These are phyloP conservation scores for Gadus chalcogrammus DNA, from an alignment of 2,113 vertebrate species.

Conservation along the genomic window DNA sequence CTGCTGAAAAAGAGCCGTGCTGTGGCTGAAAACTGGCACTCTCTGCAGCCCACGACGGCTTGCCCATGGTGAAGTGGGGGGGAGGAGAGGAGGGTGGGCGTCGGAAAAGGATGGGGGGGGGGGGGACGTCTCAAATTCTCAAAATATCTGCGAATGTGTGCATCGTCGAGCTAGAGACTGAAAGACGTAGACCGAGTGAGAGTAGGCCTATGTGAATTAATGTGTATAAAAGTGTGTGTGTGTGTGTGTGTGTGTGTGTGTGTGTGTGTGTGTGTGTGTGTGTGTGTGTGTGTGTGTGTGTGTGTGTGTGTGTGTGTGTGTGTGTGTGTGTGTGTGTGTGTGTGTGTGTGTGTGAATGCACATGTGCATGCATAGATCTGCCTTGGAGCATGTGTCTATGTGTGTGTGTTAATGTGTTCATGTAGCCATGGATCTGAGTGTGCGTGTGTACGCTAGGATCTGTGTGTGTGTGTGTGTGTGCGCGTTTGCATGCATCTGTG, in stretches of 20 bases:
- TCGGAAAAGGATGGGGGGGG: slow-evolving; percentile 14
- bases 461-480: too few relatives aligned
- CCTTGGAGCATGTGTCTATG: not conserved
- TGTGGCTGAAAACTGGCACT: slow-evolving; percentile 69
- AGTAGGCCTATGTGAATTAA: slow-evolving; percentile 17
- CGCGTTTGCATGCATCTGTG: too few relatives aligned
- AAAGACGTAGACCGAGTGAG: slow-evolving; percentile 31
- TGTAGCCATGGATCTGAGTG: slow-evolving; percentile 5
- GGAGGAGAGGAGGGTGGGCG: slow-evolving; percentile 35
- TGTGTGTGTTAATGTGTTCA: slow-evolving; percentile 8
- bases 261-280: slow-evolving; percentile 24
- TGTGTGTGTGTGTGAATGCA: slow-evolving; percentile 9
- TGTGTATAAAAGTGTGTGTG: slow-evolving; percentile 27
- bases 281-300: slow-evolving; percentile 18
- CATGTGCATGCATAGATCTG: too few relatives aligned
- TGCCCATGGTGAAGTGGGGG: slow-evolving; percentile 55
- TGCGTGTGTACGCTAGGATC: slow-evolving; percentile 17
- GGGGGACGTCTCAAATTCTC: slow-evolving; percentile 59
- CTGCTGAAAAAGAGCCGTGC: slow-evolving; percentile 42
- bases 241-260: slow-evolving; percentile 26
- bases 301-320: slow-evolving; percentile 18
- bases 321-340: slow-evolving; percentile 24
- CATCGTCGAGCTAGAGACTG: slow-evolving; percentile 40
- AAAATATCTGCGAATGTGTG: slow-evolving; percentile 57
- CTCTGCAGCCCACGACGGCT: slow-evolving; percentile 67